Conservation (phyloP, 2,113 vertebrate species). For the Poicephalus meyeri region DNA sequence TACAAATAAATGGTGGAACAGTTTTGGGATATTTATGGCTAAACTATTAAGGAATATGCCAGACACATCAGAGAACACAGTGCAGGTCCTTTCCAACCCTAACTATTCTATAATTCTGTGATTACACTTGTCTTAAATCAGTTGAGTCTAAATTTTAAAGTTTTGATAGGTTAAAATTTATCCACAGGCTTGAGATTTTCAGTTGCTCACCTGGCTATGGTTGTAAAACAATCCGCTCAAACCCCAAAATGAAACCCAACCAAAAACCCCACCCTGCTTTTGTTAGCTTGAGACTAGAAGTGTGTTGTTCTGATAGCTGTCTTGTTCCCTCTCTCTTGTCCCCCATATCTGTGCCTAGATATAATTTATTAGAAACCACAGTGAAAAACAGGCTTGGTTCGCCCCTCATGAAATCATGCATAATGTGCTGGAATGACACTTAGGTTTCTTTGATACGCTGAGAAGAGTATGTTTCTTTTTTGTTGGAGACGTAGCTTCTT, state of each 20-base stretch:
- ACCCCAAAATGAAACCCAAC: not conserved
- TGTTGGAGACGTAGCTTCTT: not conserved
- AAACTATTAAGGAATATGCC: not conserved
- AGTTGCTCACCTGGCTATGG: not conserved
- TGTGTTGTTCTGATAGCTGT: not conserved
- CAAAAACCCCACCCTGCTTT: rapidly evolving
- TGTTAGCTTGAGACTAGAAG: not conserved
- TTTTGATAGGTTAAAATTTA: not conserved
- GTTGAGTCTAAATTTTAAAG: not conserved
- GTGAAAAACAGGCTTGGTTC: not conserved
- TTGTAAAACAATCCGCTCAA: not conserved
- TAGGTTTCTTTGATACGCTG: not conserved
- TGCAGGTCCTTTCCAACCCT: not conserved
- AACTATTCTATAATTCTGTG: not conserved
- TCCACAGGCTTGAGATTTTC: not conserved
- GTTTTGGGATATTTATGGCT: not conserved
- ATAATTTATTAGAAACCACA: not conserved
- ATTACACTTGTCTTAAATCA: not conserved
- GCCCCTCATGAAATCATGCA: not conserved
- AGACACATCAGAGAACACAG: not conserved
- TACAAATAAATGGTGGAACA: not conserved
- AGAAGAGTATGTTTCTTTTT: not conserved
- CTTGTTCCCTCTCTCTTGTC: not conserved
- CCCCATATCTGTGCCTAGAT: not conserved
- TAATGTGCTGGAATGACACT: not conserved